Evolutionary conservation across 1,140 invertebrate species (phyloP).

Genomic region (Streblospio benedicti): DNA sequence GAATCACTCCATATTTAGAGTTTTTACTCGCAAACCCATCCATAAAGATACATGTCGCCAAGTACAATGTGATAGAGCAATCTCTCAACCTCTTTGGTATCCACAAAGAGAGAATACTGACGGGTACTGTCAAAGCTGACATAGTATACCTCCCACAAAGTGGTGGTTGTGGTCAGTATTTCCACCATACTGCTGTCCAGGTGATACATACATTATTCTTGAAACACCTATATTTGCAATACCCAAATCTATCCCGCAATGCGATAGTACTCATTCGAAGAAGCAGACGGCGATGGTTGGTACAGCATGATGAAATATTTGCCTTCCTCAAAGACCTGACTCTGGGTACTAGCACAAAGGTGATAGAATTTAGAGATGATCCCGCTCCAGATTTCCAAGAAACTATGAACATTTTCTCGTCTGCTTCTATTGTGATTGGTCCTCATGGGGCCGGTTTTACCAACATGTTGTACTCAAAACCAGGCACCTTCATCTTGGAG

Average conservation of each 20-base stretch:
- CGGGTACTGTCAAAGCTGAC: neutral
- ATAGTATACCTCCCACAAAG: neutral
- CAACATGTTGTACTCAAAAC: neutral
- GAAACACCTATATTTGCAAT: neutral
- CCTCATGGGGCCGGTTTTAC: conserved; percentile 3
- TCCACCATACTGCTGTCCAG: neutral
- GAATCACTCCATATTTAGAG: neutral
- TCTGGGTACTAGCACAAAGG: neutral
- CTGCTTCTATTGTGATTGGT: neutral
- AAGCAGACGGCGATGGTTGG: neutral
- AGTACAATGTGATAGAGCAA: neutral
- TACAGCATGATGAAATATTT: neutral
- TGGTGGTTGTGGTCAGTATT: conserved; percentile 3
- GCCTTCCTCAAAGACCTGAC: neutral
- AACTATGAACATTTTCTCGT: neutral
- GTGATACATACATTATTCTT: neutral
- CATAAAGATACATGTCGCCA: neutral
- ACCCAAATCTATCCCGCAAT: neutral
- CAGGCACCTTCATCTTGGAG: neutral
- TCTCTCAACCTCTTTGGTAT: neutral
- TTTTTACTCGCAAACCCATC: neutral
- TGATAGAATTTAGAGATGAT: neutral
- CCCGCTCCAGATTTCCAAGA: neutral
- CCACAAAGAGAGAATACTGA: neutral
- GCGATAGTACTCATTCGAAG: conserved; percentile 1